A percentile compares a stretch with the other conserved stretches of the same genome.
These are phyloP conservation scores for Phylloscopus whistleri DNA, from an alignment of 2,113 vertebrate genomes.

Conservation along the genomic window DNA sequence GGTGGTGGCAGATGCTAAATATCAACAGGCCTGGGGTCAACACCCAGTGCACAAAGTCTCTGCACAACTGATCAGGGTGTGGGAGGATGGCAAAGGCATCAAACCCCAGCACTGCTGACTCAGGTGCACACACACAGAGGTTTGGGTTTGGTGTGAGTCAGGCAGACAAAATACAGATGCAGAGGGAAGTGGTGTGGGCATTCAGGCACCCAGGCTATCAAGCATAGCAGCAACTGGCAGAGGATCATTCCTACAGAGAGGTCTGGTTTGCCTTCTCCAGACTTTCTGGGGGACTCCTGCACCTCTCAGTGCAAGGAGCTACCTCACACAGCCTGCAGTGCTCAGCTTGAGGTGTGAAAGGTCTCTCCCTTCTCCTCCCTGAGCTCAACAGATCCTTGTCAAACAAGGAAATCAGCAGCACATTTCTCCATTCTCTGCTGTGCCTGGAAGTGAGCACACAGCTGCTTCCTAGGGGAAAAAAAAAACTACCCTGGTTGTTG, in stretches of 20 bases:
- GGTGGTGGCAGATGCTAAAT: background rate
- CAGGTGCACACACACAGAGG: background rate
- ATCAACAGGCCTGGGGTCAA: background rate
- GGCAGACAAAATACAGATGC: rapidly evolving
- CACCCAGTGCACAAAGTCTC: background rate
- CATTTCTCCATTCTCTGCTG: background rate
- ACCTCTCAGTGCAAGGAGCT: background rate
- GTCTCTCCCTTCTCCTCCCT: background rate
- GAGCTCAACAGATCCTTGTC: background rate
- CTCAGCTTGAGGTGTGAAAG: background rate
- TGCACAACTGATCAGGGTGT: rapidly evolving
- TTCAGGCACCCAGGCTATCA: background rate
- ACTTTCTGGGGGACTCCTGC: rapidly evolving
- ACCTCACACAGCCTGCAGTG: background rate
- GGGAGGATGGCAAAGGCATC: background rate
- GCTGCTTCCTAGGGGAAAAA: background rate
- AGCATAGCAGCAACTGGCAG: rapidly evolving
- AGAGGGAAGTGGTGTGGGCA: background rate
- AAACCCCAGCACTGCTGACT: background rate
- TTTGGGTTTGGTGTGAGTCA: background rate
- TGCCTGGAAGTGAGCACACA: background rate
- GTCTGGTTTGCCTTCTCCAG: background rate
- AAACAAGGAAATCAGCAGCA: background rate
- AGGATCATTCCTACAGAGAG: background rate
- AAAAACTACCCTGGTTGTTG: background rate